A percentile compares a stretch with the other conserved stretches of the same genome.
These are phyloP conservation scores for Strix aluco DNA, from an alignment of 2,113 vertebrate genomes.

Conservation along the genomic window DNA sequence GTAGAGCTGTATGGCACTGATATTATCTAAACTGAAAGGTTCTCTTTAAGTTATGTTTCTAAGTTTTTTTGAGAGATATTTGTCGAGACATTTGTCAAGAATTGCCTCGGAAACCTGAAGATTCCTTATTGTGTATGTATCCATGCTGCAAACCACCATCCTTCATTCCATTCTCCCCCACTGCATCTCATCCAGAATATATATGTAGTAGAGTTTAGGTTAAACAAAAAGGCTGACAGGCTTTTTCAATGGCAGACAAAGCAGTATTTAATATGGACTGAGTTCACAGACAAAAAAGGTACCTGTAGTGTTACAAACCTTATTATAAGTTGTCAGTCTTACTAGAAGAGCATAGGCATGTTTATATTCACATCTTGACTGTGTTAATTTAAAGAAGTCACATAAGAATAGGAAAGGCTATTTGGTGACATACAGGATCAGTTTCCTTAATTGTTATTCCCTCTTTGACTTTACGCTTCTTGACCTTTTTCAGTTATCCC, in stretches of 20 bases:
- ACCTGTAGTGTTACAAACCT: not conserved
- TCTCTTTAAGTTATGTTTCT: not conserved
- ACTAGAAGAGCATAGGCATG: not conserved
- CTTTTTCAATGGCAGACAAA: not conserved
- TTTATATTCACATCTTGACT: not conserved
- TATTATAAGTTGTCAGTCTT: not conserved
- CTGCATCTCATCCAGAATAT: not conserved
- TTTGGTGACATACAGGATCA: not conserved
- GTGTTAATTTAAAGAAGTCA: not conserved
- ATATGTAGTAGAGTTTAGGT: not conserved
- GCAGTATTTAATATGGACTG: not conserved
- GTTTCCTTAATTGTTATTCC: slow-evolving; percentile 15
- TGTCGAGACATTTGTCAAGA: not conserved
- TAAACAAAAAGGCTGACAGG: not conserved
- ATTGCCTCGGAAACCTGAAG: not conserved
- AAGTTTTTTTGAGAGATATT: not conserved
- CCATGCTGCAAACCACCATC: not conserved
- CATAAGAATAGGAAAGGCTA: slow-evolving; percentile 25
- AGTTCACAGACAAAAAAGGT: not conserved
- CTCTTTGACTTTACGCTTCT: slow-evolving; percentile 1
- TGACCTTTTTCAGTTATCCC: slow-evolving; percentile 33
- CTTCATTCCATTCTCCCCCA: not conserved
- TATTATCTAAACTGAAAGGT: not conserved
- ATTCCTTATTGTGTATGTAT: not conserved
- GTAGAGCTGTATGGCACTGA: not conserved